phyloP scores from a whole-genome alignment of 2,888 invertebrate genomes.

The Macaria notata region DNA sequence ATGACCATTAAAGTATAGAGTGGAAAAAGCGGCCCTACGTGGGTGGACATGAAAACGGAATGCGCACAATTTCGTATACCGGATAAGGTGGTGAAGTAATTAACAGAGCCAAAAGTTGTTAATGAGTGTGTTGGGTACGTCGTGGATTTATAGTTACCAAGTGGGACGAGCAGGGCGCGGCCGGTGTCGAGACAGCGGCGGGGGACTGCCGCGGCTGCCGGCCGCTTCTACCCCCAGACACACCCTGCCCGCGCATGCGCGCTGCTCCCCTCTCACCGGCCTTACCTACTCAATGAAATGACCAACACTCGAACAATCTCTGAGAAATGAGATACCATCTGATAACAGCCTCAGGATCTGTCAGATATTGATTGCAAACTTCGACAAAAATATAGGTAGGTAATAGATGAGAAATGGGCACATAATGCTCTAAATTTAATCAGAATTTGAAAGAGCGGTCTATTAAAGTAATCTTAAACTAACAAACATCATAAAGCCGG shows the following conservation, averaged over 20 bases:
- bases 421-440: too few relatives aligned
- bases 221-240: constrained; percentile 57
- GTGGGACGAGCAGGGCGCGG: constrained; percentile 34
- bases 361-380: too few relatives aligned
- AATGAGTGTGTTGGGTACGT: constrained; percentile 23
- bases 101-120: constrained; percentile 12
- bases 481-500: too few relatives aligned
- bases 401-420: too few relatives aligned
- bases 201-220: constrained; percentile 65
- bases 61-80: constrained; percentile 47
- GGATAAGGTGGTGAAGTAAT: constrained; percentile 28
- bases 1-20: constrained; percentile 27
- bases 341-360: not conserved
- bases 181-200: constrained; percentile 50
- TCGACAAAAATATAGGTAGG: too few relatives aligned
- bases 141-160: constrained; percentile 32
- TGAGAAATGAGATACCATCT: constrained; percentile 6
- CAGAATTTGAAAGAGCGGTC: too few relatives aligned
- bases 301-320: constrained; percentile 37
- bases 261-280: constrained; percentile 37
- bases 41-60: constrained; percentile 57
- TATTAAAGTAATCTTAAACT: too few relatives aligned
- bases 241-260: constrained; percentile 77
- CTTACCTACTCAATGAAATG: constrained; percentile 34
- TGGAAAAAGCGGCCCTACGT: constrained; percentile 51